Evolutionary conservation across 64 coral and sea anemone genomes (phyloP).

Genomic region (Montipora efflorescens): DNA sequence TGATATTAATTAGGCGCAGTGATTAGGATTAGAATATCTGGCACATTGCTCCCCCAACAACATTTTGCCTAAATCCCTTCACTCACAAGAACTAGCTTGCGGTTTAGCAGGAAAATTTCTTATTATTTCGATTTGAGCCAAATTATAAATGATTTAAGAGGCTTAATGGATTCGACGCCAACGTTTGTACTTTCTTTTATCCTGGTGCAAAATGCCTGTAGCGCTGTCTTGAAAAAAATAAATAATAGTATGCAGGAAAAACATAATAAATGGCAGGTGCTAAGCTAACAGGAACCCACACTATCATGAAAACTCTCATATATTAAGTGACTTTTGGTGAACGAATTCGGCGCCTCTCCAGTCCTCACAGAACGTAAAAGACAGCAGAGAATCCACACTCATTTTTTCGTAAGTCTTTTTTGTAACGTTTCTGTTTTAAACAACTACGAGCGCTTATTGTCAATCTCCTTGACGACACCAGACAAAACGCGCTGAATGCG

Average conservation of each 20-base stretch:
- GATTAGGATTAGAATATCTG: neutral
- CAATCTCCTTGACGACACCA: neutral
- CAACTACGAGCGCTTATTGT: neutral
- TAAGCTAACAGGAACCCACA: no score
- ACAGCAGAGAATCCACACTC: neutral
- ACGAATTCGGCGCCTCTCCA: neutral
- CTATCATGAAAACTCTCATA: neutral
- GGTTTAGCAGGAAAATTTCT: neutral
- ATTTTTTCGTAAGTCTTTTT: slow-evolving; percentile 9
- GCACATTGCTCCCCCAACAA: no score
- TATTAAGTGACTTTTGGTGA: slow-evolving; percentile 24
- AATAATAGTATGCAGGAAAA: slow-evolving; percentile 14
- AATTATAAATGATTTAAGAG: slow-evolving; percentile 33
- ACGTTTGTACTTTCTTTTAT: slow-evolving; percentile 7
- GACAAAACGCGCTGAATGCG: neutral
- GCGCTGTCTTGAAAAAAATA: neutral
- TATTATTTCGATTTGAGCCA: neutral
- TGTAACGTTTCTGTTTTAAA: neutral
- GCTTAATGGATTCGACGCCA: neutral
- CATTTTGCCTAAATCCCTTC: neutral
- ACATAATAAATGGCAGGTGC: neutral
- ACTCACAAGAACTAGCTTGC: neutral
- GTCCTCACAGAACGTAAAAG: neutral
- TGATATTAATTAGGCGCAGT: neutral
- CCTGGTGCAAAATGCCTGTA: neutral